Base-by-base conservation (phyloP, 2,888 invertebrate genomes). In the Drosophila pseudotalamancana region DNA sequence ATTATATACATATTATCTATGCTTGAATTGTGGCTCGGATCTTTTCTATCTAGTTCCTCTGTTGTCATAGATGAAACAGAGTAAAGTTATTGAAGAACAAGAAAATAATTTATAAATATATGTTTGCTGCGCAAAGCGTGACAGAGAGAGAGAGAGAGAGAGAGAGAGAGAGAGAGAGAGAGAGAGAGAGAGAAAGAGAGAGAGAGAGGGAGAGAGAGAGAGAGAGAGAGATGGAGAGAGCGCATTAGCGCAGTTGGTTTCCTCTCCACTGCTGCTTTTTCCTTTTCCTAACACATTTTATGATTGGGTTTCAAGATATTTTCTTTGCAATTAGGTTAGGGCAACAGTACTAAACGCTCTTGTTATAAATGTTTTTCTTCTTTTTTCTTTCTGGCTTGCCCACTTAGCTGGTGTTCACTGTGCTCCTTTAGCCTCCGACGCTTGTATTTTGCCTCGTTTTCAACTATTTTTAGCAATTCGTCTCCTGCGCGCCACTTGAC, bases 401-500 rank as follows among this genome's bases (percentile, higher is more conserved):
- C 14, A 35, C 8, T 14, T 72, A 67, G 42, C 8, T 14, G 45
- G 57, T 39, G 21, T 12, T 14, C 31, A 61, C 76, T 48, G 71
- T 40, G 34, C 32, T 50, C 4, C 31, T 32, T 61, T 46, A 40
- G 57, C 39, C 54, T 9, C 16, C n/a, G 42, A 6, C 16, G 18
- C 0, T 48, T 45, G 49, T 64, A 40, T 39, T 14, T 37, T 54
- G 48, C 40, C 11, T 45, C 35, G 19, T n/a, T 50, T 63, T 57
- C 64, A 43, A 42, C 49, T 54, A 51, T 57, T 56, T 37, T 14
- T 37, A 45, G 35, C 53, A 45, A 57, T 70, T 56, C 51, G 56
- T 48, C 50, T 56, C 31, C 48, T 42, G 35, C 42, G 35, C 42
- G 54, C 37, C 72, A 76, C 80, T 80, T 75, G 85, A 82, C 82